Evolutionary conservation across 2,113 vertebrate species (phyloP).

Genomic region (Varanus salvator): DNA sequence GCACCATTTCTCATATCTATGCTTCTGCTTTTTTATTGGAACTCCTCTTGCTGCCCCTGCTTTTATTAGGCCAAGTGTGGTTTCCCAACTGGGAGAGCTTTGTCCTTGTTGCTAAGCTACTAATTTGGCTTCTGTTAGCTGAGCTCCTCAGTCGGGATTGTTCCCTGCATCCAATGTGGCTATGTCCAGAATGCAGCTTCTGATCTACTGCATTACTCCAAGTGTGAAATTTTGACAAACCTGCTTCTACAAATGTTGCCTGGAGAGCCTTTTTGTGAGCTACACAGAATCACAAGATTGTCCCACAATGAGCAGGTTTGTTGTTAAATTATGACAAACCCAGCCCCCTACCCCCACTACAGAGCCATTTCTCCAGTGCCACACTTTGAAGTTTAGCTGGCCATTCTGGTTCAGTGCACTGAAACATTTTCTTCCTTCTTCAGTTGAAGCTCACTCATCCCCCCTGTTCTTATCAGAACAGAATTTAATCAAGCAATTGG

Average conservation of each 20-base stretch:
- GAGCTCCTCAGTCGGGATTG: not conserved
- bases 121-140: not conserved
- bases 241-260: not conserved
- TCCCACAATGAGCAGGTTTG: not conserved
- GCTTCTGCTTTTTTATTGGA: not conserved
- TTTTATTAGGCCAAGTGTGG: not conserved
- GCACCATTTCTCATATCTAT: not conserved
- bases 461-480: conserved; percentile 23
- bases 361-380: not conserved
- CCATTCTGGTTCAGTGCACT: not conserved
- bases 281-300: not conserved
- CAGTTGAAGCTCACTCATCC: not conserved
- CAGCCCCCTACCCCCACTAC: not conserved
- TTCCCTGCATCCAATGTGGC: not conserved
- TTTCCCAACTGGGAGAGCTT: not conserved
- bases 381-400: not conserved
- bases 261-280: not conserved
- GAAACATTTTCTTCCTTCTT: conserved; percentile 12
- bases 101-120: conserved; percentile 22
- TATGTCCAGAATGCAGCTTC: not conserved
- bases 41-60: not conserved
- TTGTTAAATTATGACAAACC: not conserved
- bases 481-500: conserved; percentile 37
- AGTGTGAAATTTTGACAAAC: not conserved
- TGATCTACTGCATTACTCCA: not conserved